Percentiles rank a stretch among this genome's conserved stretches.
These are phyloP conservation scores for Probosciger aterrimus DNA, from an alignment of 2,113 vertebrate genomes.

Conservation along the genomic window DNA sequence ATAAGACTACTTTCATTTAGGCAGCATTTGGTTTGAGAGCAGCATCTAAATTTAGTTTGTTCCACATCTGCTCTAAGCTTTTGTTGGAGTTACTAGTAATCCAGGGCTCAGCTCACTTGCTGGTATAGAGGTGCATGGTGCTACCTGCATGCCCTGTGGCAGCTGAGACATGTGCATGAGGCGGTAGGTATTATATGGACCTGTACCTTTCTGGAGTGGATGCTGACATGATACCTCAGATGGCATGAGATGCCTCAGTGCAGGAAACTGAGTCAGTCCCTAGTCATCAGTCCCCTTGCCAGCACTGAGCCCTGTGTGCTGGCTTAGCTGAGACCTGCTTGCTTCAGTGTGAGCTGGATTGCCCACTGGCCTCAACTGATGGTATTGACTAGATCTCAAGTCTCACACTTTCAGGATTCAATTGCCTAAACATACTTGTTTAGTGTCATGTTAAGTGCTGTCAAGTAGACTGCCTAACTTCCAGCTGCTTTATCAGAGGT, in stretches of 20 bases:
- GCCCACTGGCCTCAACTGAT: background rate
- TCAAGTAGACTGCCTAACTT: background rate
- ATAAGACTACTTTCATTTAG: background rate
- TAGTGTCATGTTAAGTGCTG: background rate
- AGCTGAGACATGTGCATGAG: fast-evolving
- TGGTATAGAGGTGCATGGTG: fast-evolving
- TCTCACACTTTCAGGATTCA: background rate
- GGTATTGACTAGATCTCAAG: background rate
- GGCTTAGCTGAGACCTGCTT: background rate
- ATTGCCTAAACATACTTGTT: background rate
- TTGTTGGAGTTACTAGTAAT: background rate
- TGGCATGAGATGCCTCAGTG: background rate
- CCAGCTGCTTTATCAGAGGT: background rate
- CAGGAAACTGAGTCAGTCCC: background rate
- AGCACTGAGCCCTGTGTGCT: background rate
- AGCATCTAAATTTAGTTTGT: background rate
- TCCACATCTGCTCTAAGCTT: background rate
- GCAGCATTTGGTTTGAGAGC: background rate
- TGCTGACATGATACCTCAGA: background rate
- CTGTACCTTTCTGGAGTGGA: background rate
- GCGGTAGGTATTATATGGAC: background rate
- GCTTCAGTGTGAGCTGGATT: background rate
- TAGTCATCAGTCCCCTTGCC: background rate
- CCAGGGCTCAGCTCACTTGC: background rate
- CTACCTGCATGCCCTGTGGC: background rate